Evolutionary conservation across 2,113 vertebrate species (phyloP), one percentile per base, ranked within the genome.

Genomic region (Engystomops pustulosus): DNA sequence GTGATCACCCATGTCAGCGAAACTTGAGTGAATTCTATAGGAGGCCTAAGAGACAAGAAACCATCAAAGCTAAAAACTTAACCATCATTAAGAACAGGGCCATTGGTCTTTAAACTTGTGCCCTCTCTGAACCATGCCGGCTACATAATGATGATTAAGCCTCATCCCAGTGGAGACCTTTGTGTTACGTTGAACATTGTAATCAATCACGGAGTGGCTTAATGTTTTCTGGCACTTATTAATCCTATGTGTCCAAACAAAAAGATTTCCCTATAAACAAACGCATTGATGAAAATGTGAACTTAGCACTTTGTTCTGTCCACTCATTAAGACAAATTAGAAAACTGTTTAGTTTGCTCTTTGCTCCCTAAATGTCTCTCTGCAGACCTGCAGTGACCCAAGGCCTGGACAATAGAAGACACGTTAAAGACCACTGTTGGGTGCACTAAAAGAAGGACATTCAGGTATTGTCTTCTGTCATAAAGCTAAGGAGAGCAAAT

Each of bases 311-410:
- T 91, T 93, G 85, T 88, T 90, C 88, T 91, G 89, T 92, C 90
- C 91, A 93, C 91, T 90, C 94, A 97, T 96, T 96, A 96, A 93
- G 90, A 93, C 93, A 95, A 96, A 97, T 96, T 93, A 93, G 89
- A 90, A 90, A 94, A 93, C 88, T 91, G 89, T 90, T 88, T 88
- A 75, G 81, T 86, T 89, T 91, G 88, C 90, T 90, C 88, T 91
- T 86, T 90, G 90, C 90, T 90, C 87, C 86, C 88, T 87, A 87
- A 91, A 92, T 88, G 89, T 90, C 86, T 90, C 86, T 87, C 80
- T 87, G 93, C 93, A 93, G 91, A 89, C 89, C 91, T 89, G 80
- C 90, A 88, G 88, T 95, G 95, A 96, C 95, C 94, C 92, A 86
- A 70, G 91, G 93, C 93, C 83, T 87, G 90, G 94, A 93, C 92